Evolutionary conservation across 1,140 invertebrate species (phyloP), one percentile per base, ranked within the genome.

Genomic region (Oncopodura yosiiana): DNA sequence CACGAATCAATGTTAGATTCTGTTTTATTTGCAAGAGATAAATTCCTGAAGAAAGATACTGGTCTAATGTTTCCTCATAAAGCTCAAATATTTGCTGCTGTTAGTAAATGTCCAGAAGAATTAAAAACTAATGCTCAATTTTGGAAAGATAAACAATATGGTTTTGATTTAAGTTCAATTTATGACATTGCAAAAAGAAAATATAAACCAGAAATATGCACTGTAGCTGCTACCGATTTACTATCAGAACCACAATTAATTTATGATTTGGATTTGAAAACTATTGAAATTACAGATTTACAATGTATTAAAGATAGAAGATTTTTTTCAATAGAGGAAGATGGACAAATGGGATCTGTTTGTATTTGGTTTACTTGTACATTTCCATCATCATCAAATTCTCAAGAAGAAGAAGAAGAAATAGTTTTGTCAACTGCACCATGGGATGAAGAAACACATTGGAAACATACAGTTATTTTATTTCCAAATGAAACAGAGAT

Each of bases 1-100:
- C 97, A 97, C 68, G 95, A 99, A 74, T 94, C 91, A 19, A 99
- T 99, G 95, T 70, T 99, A 29, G 90, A 97, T 68, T 87, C 85
- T 69, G 81, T 93, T 19, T 77, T 99, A 29, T 83, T 81, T 72
- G 94, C 94, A 2, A 78, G 94, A 67, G 87, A 99, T 66, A 81
- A 84, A 60, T 91, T 84, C 76, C 76, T 99, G 16, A 84, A 77
- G 49, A 60, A 70, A 21, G 70, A 77, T 55, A 62, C 61, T 21
- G 81, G 80, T 46, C 46, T 68, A 8, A 64, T 75, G 51, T 72
- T 74, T 48, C 74, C 74, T 0, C 67, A 69, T 19, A 57, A 63
- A 46, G 71, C 71, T 24, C 53, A 62, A n/a, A 53, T 75, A 6
- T 72, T 65, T 54, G 67, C 66, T 11, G 79, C 83, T 3, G 84